Conservation (phyloP, 2,888 invertebrate species). For the Candidula unifasciata region DNA sequence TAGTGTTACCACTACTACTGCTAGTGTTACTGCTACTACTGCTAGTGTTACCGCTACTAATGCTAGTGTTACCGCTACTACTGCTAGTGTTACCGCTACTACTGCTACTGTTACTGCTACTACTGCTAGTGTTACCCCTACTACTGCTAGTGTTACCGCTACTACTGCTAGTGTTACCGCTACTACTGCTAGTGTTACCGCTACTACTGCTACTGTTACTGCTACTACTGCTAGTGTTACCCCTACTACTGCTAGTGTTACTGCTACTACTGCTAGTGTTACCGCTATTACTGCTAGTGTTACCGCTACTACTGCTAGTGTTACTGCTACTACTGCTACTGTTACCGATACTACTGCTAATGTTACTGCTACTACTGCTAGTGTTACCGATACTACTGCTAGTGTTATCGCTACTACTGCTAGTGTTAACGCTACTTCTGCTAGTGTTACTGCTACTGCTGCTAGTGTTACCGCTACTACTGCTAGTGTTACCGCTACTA, state of each 20-base stretch:
- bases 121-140: background rate
- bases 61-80: background rate
- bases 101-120: background rate
- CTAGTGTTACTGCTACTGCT: background rate
- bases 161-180: background rate
- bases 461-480: background rate
- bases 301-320: background rate
- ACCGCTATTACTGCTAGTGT: background rate
- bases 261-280: background rate
- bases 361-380: conserved; percentile 5
- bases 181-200: background rate
- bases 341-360: background rate
- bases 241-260: background rate
- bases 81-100: background rate
- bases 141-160: too few species aligned
- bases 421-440: background rate
- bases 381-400: background rate
- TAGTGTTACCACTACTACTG: background rate
- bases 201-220: conserved; percentile 10
- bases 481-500: background rate
- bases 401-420: background rate
- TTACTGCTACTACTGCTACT: background rate
- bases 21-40: background rate
- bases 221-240: conserved; percentile 1
- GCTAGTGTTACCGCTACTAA: background rate